phyloP scores from a whole-genome alignment of 2,888 invertebrate genomes.

The Noctua comes region DNA sequence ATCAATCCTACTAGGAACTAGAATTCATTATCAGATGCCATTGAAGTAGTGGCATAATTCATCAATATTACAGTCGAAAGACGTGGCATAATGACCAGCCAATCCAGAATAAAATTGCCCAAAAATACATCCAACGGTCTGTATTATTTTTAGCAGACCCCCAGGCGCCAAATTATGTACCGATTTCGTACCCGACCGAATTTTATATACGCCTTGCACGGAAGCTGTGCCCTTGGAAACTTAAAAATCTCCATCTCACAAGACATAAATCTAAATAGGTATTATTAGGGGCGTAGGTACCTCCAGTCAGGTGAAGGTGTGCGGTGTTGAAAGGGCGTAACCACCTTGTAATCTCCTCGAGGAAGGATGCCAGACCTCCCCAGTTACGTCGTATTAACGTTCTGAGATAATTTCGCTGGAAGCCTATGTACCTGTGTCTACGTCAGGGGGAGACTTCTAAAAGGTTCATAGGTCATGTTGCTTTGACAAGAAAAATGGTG shows the following conservation, averaged over 20 bases:
- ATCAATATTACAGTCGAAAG: neutral
- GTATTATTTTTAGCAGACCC: conserved; percentile 40
- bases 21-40: neutral
- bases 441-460: neutral
- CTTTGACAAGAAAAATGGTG: neutral
- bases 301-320: conserved; percentile 18
- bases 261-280: conserved; percentile 33
- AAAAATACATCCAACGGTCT: conserved; percentile 19
- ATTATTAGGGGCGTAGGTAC: conserved; percentile 19
- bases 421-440: conserved; percentile 14
- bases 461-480: neutral
- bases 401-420: conserved; percentile 33
- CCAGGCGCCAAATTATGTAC: conserved; percentile 25
- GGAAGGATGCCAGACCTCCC: conserved; percentile 74
- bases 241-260: conserved; percentile 10
- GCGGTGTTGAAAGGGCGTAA: conserved; percentile 35
- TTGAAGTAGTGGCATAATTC: neutral
- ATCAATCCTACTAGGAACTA: neutral
- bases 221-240: conserved; percentile 28
- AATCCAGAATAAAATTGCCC: neutral
- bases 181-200: conserved; percentile 21
- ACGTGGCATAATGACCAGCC: neutral
- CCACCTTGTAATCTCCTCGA: conserved; percentile 74
- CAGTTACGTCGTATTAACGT: conserved; percentile 30
- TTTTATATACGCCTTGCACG: conserved; percentile 37